phyloP scores from a whole-genome alignment of 2,797 vertebrate species.

The Pseudochirops cupreus region DNA sequence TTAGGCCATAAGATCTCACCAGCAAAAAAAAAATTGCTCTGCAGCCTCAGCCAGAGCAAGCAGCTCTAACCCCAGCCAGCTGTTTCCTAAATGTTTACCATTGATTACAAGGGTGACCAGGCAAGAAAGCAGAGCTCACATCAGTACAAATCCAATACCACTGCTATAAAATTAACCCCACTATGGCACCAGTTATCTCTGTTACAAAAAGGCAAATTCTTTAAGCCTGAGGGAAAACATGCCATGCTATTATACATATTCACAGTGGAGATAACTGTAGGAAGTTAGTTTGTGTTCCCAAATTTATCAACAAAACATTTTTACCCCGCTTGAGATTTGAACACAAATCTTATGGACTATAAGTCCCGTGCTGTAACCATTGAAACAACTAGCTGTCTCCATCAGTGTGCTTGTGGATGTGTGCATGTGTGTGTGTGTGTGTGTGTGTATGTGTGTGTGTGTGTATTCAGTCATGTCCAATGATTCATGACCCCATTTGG shows the following conservation, averaged over 20 bases:
- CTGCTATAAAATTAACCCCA: neutral
- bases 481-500: neutral
- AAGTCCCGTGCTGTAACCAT: neutral
- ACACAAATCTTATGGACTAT: neutral
- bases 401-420: neutral
- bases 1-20: neutral
- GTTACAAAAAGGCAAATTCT: neutral
- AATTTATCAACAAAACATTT: neutral
- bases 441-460: no score
- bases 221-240: neutral
- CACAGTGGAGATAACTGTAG: neutral
- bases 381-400: neutral
- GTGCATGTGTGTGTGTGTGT: no score
- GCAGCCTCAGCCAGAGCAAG: neutral
- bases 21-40: neutral
- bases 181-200: neutral
- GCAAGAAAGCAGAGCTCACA: neutral
- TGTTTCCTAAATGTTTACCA: neutral
- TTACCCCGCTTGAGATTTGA: neutral
- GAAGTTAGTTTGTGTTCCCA: neutral
- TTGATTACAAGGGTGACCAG: slow-evolving; percentile 18
- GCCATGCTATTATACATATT: neutral
- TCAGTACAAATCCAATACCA: neutral
- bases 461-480: neutral
- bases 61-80: neutral